A percentile compares a stretch with the other conserved stretches of the same genome.
Evolutionary conservation across 2,113 vertebrate genomes (phyloP).

Genomic region (Circaetus cinerascens): DNA sequence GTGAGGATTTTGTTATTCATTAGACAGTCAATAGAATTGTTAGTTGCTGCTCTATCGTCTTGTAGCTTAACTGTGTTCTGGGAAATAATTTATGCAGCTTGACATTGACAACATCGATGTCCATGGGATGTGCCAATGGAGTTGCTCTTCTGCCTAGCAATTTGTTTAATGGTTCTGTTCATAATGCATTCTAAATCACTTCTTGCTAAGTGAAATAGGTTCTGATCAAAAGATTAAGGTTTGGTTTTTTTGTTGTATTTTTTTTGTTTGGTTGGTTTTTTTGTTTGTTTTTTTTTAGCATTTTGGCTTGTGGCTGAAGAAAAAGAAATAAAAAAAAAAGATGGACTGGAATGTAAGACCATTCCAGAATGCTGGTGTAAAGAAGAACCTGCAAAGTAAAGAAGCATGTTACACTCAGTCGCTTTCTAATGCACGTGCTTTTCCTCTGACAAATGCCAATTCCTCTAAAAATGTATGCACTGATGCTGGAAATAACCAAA

Average conservation of each 20-base stretch:
- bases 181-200: not conserved
- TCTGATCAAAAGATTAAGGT: not conserved
- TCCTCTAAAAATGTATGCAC: constrained; percentile 17
- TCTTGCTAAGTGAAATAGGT: not conserved
- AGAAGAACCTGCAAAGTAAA: not conserved
- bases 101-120: not conserved
- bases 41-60: not conserved
- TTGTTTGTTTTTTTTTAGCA: constrained; percentile 12
- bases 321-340: not conserved
- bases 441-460: not conserved
- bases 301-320: not conserved
- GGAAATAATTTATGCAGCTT: not conserved
- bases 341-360: constrained; percentile 74
- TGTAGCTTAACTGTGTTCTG: not conserved
- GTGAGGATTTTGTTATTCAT: not conserved
- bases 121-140: not conserved
- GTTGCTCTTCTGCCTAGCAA: not conserved
- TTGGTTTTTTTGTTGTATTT: not conserved
- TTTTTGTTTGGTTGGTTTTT: not conserved
- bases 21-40: not conserved
- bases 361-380: not conserved
- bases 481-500: constrained; percentile 44
- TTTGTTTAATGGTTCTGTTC: not conserved
- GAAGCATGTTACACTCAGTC: not conserved
- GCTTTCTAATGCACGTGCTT: not conserved